A percentile compares a stretch with the other conserved stretches of the same genome.
phyloP scores from a whole-genome alignment of 2,888 invertebrate species.

The Callinectes sapidus region DNA sequence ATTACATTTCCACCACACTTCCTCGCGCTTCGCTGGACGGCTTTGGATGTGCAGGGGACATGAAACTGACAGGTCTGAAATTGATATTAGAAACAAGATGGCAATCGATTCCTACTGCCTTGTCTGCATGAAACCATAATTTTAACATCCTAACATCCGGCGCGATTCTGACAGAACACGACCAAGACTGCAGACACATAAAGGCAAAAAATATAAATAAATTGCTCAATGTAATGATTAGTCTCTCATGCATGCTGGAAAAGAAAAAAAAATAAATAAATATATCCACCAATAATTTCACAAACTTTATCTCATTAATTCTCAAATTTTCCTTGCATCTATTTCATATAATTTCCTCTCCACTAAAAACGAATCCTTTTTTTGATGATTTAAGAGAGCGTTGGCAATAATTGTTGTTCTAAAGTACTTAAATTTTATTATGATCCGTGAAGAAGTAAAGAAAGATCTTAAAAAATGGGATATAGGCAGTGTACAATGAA shows the following conservation, averaged over 20 bases:
- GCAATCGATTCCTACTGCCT: not conserved
- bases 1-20: not conserved
- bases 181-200: not conserved
- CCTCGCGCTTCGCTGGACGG: not conserved
- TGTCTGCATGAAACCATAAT: not conserved
- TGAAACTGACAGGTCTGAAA: not conserved
- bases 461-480: no score
- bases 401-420: no score
- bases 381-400: no score
- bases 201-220: not conserved
- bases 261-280: no score
- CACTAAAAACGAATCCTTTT: no score
- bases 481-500: no score
- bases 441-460: no score
- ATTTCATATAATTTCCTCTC: no score
- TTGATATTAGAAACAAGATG: not conserved
- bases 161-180: not conserved
- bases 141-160: not conserved
- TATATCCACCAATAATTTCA: no score
- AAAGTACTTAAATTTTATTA: no score
- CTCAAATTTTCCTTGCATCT: no score
- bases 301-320: no score
- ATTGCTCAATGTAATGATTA: not conserved
- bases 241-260: not conserved
- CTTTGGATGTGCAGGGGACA: not conserved